These are phyloP conservation scores for Acleris holmiana DNA, from an alignment of 2,888 invertebrate species.

Conservation along the genomic window DNA sequence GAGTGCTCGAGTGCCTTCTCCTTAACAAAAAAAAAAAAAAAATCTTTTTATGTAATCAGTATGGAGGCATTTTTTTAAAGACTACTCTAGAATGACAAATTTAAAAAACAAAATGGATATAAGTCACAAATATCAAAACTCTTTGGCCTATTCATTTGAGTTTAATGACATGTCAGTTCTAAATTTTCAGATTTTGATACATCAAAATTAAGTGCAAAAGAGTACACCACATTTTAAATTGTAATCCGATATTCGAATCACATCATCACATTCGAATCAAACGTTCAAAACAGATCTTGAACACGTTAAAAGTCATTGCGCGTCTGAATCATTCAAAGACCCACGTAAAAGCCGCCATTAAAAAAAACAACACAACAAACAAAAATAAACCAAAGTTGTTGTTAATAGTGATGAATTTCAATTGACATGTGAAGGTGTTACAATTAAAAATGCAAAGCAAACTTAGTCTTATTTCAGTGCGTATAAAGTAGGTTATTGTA, in stretches of 20 bases:
- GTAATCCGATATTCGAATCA: constrained; percentile 14
- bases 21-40: too few species aligned
- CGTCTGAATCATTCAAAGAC: constrained; percentile 44
- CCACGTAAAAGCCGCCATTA: constrained; percentile 59
- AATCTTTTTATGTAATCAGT: too few species aligned
- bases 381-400: neutral
- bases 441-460: constrained; percentile 1
- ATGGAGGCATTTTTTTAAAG: too few species aligned
- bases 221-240: too few species aligned
- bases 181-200: too few species aligned
- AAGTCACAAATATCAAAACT: too few species aligned
- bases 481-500: constrained; percentile 20
- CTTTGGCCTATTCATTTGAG: too few species aligned
- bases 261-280: constrained; percentile 24
- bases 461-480: constrained; percentile 22
- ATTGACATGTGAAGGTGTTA: neutral
- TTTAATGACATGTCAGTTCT: too few species aligned
- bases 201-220: too few species aligned
- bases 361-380: constrained; percentile 40
- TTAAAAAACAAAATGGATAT: too few species aligned
- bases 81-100: too few species aligned
- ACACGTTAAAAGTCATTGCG: constrained; percentile 58
- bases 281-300: constrained; percentile 37
- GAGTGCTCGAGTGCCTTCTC: too few species aligned
- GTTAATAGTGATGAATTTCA: neutral